Percentiles rank a stretch among this genome's conserved stretches.
Evolutionary conservation across 2,888 invertebrate species (phyloP).

Genomic region (Scrobipalpa costella): DNA sequence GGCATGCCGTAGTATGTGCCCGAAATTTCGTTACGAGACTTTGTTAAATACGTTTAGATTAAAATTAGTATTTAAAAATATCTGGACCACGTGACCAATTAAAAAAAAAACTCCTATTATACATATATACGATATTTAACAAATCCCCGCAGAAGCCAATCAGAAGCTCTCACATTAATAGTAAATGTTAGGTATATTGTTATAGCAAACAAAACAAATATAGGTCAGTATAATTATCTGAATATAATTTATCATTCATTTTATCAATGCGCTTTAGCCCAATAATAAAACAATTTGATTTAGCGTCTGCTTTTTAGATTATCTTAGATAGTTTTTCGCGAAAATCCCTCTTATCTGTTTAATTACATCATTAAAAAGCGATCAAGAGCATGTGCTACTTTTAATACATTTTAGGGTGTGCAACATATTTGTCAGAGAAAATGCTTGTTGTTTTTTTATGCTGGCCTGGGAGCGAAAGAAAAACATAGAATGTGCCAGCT

Average conservation of each 20-base stretch:
- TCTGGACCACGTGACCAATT: too few relatives aligned
- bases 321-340: neutral
- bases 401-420: neutral
- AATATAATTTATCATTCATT: neutral
- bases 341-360: neutral
- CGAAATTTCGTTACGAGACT: too few relatives aligned
- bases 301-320: neutral
- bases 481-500: too few relatives aligned
- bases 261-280: conserved; percentile 2
- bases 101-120: too few relatives aligned
- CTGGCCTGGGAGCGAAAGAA: too few relatives aligned
- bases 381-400: neutral
- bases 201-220: neutral
- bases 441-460: too few relatives aligned
- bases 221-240: conserved; percentile 7
- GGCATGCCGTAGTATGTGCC: too few relatives aligned
- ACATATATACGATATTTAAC: too few relatives aligned
- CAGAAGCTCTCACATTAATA: too few relatives aligned
- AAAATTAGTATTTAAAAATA: too few relatives aligned
- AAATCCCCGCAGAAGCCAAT: too few relatives aligned
- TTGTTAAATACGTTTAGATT: too few relatives aligned
- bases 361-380: neutral
- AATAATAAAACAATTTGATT: neutral
- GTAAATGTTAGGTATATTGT: neutral
- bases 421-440: neutral